phyloP scores from a whole-genome alignment of 2,797 vertebrate species.

The Scleropages formosus region DNA sequence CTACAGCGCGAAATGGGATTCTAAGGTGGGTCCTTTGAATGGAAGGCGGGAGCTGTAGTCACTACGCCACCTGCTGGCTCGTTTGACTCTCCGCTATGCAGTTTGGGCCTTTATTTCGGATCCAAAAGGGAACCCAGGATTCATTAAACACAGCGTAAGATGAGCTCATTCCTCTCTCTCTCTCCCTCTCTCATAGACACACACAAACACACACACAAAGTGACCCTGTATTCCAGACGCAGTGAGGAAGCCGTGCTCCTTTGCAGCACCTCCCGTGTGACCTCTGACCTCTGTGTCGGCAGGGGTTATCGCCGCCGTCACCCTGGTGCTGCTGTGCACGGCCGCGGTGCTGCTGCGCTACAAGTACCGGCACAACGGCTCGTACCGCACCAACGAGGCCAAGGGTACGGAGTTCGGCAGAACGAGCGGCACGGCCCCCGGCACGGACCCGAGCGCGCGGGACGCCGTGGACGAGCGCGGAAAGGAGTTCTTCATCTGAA shows the following conservation, averaged over 20 bases:
- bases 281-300: background rate
- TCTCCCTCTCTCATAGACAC: background rate
- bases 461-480: conserved; percentile 73
- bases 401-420: conserved; percentile 82
- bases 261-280: background rate
- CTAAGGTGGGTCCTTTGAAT: too few species aligned
- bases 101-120: conserved; percentile 14
- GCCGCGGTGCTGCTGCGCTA: conserved; percentile 69
- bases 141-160: background rate
- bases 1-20: too few species aligned
- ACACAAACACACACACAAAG: background rate
- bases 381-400: conserved; percentile 83
- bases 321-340: conserved; percentile 70
- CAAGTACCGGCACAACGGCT: conserved; percentile 80
- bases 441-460: conserved; percentile 72
- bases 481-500: conserved; percentile 87
- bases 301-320: conserved; percentile 73
- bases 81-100: background rate
- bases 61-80: too few species aligned
- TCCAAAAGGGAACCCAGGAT: background rate
- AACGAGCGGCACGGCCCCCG: conserved; percentile 69
- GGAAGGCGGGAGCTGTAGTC: too few species aligned
- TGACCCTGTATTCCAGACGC: background rate
- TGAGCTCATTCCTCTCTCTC: too few species aligned
- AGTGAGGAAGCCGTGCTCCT: background rate